phyloP scores from a whole-genome alignment of 2,113 vertebrate genomes.

The Periophthalmodon schlosseri region DNA sequence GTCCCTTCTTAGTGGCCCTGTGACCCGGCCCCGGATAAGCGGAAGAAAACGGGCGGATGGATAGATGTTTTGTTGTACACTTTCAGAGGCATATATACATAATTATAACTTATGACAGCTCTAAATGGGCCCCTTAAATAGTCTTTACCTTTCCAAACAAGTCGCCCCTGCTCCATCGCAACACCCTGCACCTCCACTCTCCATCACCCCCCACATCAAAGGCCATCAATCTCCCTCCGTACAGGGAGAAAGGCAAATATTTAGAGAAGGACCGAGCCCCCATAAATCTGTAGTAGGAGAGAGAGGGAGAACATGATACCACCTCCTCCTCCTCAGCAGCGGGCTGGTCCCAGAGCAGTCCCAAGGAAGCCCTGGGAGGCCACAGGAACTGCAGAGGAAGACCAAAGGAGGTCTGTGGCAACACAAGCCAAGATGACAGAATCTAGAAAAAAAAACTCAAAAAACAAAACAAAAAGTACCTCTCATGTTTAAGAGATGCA shows the following conservation, averaged over 20 bases:
- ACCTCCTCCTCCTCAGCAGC: slow-evolving; percentile 41
- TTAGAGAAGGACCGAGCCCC: slow-evolving; percentile 81
- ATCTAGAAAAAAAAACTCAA: slow-evolving; percentile 16
- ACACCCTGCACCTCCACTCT: slow-evolving; percentile 50
- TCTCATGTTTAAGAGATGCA: slow-evolving; percentile 20
- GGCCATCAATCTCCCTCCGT: slow-evolving; percentile 80
- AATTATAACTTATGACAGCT: not conserved
- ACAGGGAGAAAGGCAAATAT: slow-evolving; percentile 84
- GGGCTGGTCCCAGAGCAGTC: slow-evolving; percentile 63
- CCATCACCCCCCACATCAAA: slow-evolving; percentile 71
- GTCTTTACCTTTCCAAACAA: slow-evolving; percentile 52
- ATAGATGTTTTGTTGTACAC: not conserved
- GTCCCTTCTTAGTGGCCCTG: too few species aligned
- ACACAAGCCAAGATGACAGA: slow-evolving; percentile 51
- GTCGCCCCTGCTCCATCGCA: slow-evolving; percentile 55
- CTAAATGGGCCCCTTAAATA: slow-evolving; percentile 6
- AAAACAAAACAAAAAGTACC: slow-evolving; percentile 18
- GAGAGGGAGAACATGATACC: slow-evolving; percentile 76
- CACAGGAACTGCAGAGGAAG: slow-evolving; percentile 69
- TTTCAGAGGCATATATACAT: not conserved
- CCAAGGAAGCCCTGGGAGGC: slow-evolving; percentile 69
- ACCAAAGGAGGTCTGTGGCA: slow-evolving; percentile 61
- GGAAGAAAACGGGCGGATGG: too few species aligned
- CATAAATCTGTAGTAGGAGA: slow-evolving; percentile 82
- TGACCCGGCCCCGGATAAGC: too few species aligned